These are phyloP conservation scores for Sussaba pulchella DNA, from an alignment of 2,888 invertebrate genomes.

Conservation along the genomic window DNA sequence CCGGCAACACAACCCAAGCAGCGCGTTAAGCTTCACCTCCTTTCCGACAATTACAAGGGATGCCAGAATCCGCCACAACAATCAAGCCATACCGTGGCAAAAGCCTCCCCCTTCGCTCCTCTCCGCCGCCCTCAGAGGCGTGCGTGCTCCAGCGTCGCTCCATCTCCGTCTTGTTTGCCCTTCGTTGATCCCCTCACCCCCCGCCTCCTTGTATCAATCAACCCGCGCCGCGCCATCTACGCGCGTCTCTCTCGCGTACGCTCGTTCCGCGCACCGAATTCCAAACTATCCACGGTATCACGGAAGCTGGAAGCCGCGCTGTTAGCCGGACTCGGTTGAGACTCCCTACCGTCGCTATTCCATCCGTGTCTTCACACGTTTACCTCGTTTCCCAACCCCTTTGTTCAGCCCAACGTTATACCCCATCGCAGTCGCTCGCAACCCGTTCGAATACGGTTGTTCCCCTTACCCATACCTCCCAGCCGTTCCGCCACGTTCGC, in stretches of 20 bases:
- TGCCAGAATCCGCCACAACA: constrained; percentile 83
- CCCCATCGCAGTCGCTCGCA: constrained; percentile 29
- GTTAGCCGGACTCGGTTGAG: constrained; percentile 57
- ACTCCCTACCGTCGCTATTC: constrained; percentile 18
- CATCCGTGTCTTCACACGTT: constrained; percentile 3
- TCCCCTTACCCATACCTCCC: not conserved
- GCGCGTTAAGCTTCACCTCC: constrained; percentile 80
- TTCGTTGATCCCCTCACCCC: constrained; percentile 20
- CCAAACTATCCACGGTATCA: constrained; percentile 56
- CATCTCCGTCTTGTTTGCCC: constrained; percentile 46
- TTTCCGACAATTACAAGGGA: constrained; percentile 83
- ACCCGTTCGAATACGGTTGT: not conserved
- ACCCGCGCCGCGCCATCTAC: constrained; percentile 42
- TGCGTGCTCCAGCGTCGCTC: constrained; percentile 60
- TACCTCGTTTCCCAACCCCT: constrained; percentile 30
- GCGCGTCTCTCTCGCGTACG: constrained; percentile 28
- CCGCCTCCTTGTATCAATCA: constrained; percentile 31
- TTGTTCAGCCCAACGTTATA: constrained; percentile 26
- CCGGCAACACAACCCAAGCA: constrained; percentile 57
- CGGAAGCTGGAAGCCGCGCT: constrained; percentile 69
- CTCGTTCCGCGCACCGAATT: constrained; percentile 19
- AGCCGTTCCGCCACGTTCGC: constrained; percentile 11
- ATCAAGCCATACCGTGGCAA: constrained; percentile 77
- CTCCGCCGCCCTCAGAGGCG: constrained; percentile 67
- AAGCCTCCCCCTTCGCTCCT: no score